These are phyloP conservation scores for Periophthalmus modestus DNA, from an alignment of 2,113 vertebrate genomes.

Conservation along the genomic window DNA sequence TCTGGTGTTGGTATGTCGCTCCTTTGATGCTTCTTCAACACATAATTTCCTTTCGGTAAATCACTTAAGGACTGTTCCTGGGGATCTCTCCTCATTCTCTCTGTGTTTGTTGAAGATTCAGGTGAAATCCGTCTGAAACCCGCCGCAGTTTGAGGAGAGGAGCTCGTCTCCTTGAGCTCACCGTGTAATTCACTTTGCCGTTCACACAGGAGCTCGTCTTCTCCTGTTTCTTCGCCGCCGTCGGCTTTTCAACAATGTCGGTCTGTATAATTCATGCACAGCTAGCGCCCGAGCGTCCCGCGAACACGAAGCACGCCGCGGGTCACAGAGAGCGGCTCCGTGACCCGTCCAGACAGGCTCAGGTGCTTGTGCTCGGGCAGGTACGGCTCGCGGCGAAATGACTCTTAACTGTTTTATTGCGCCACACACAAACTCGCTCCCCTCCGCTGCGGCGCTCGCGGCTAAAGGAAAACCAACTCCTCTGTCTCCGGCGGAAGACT, in stretches of 20 bases:
- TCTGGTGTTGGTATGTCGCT: neutral
- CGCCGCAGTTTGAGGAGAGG: slow-evolving; percentile 57
- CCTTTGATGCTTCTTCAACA: slow-evolving; percentile 47
- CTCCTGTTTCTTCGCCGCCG: slow-evolving; percentile 64
- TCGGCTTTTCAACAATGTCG: slow-evolving; percentile 58
- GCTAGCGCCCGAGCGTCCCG: slow-evolving; percentile 22
- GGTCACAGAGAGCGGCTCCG: slow-evolving; percentile 50
- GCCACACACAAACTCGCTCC: slow-evolving; percentile 38
- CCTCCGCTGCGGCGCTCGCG: slow-evolving; percentile 24
- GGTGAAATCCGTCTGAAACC: slow-evolving; percentile 68
- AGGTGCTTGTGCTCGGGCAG: slow-evolving; percentile 48
- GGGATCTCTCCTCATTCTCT: slow-evolving; percentile 70
- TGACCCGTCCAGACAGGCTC: slow-evolving; percentile 68
- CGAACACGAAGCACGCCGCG: slow-evolving; percentile 47
- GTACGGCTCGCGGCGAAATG: slow-evolving; percentile 49
- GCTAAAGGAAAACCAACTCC: slow-evolving; percentile 35
- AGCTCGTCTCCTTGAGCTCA: slow-evolving; percentile 60
- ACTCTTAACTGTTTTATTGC: slow-evolving; percentile 57
- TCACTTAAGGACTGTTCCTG: slow-evolving; percentile 62
- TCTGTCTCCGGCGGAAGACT: too few relatives aligned
- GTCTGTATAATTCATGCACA: slow-evolving; percentile 9
- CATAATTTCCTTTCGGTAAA: slow-evolving; percentile 56
- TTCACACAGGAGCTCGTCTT: slow-evolving; percentile 59
- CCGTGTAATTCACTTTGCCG: slow-evolving; percentile 70
- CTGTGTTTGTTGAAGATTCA: slow-evolving; percentile 62